Evolutionary conservation across 2,888 invertebrate genomes (phyloP), one percentile per base, ranked within the genome.

Genomic region (Agonum fuliginosum): DNA sequence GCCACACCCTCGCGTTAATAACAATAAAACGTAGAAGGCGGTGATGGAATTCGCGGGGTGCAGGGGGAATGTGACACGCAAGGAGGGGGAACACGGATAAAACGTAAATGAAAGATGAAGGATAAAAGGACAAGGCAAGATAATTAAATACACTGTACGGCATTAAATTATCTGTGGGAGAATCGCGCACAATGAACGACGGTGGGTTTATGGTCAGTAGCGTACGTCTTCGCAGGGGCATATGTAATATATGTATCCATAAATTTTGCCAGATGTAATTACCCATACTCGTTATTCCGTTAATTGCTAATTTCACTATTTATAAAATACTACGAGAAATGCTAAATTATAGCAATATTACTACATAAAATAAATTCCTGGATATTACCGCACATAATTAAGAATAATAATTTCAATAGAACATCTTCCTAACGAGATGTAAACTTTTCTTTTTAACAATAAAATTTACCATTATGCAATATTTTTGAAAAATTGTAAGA

Each of bases 131-230:
- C 75, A 75, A 67, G 75, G 65, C 43, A 75, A 72, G 72, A 75
- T 86, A 86, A 86, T 86, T 85, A 86, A 86, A 86, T 86, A 86
- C 86, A 85, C 85, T 85, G 85, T 85, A 84, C 84, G 83, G 84
- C 84, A 86, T 86, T 86, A 85, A 86, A 85, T 86, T 86, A 86
- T 85, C 84, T 83, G 83, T 81, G 81, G 77, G 70, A 70, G 70
- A 70, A 70, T 70, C 70, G 70, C 27, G 69, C 2, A 70, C 46
- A 70, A 70, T 70, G 48, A 27, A 70, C 41, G 67, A 19, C n/a
- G 67, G 22, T 17, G 58, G n/a, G 65, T 67, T 67, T 41, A 71
- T 43, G 71, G 34, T 19, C 72, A 72, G 72, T 72, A 54, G 54
- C 72, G 72, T 72, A 54, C 72, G 72, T 72, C 34, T 46, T 24